Percentiles rank a stretch among this genome's conserved stretches.
Evolutionary conservation across 2,113 vertebrate genomes (phyloP).

Genomic region (Otus sunia): DNA sequence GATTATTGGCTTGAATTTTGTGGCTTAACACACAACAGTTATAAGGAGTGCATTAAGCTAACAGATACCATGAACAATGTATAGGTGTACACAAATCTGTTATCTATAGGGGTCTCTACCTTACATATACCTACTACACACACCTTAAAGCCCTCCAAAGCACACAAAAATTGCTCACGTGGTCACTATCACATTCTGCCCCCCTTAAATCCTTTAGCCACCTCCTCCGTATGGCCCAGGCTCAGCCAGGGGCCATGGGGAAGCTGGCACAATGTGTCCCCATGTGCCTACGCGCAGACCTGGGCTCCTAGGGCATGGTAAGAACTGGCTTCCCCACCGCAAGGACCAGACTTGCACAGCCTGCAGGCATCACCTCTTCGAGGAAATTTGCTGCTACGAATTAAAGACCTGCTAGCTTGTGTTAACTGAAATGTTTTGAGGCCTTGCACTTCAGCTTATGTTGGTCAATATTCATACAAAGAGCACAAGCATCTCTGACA

Average conservation of each 20-base stretch:
- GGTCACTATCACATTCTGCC: not conserved
- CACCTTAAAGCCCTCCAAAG: not conserved
- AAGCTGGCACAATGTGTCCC: accelerated
- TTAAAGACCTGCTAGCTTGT: not conserved
- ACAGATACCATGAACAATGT: not conserved
- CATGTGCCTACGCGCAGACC: accelerated
- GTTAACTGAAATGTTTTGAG: not conserved
- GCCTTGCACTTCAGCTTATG: not conserved
- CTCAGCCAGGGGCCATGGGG: accelerated
- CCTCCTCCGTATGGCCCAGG: not conserved
- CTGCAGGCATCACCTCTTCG: not conserved
- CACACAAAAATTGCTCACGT: not conserved
- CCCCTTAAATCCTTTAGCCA: not conserved
- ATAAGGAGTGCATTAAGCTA: not conserved
- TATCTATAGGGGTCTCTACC: not conserved
- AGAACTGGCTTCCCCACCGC: accelerated
- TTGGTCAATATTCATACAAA: slow-evolving; percentile 35
- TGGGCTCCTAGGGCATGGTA: accelerated
- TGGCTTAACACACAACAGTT: not conserved
- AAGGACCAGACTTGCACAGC: not conserved
- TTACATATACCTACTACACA: not conserved
- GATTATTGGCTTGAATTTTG: not conserved
- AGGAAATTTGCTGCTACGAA: not conserved
- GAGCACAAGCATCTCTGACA: not conserved
- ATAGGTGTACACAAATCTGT: not conserved